Conservation (phyloP, 2,113 vertebrate species). For the Laterallus jamaicensis region DNA sequence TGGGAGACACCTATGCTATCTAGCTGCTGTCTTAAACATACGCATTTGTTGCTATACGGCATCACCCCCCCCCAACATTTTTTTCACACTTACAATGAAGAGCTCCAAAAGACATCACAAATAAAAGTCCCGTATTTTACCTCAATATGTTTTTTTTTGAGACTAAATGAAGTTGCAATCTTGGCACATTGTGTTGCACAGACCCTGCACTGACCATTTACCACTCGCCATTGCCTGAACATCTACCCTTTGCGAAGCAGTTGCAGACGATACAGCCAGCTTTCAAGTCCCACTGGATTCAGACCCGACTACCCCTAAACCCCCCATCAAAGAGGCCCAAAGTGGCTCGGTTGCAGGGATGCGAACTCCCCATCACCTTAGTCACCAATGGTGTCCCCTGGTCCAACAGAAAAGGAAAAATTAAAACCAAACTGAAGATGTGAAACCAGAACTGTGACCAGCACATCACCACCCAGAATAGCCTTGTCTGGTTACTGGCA, state of each 20-base stretch:
- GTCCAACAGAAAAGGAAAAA: background rate
- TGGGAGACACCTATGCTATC: background rate
- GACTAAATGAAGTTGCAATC: background rate
- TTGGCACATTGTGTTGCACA: conserved; percentile 10
- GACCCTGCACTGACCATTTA: background rate
- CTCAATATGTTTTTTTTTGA: background rate
- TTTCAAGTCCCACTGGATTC: background rate
- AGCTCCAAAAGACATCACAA: conserved; percentile 9
- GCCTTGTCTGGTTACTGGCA: background rate
- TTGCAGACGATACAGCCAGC: background rate
- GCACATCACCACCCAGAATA: background rate
- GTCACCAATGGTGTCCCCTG: background rate
- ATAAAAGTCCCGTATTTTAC: background rate
- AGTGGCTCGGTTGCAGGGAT: background rate
- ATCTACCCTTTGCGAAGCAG: rapidly evolving
- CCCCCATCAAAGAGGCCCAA: background rate
- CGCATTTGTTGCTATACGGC: background rate
- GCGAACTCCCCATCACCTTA: background rate
- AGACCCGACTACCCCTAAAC: background rate
- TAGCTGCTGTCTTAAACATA: background rate
- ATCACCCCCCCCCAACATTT: background rate
- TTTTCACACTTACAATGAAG: conserved; percentile 4
- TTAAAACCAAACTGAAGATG: background rate
- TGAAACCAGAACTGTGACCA: background rate
- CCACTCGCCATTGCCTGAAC: background rate